phyloP scores from a whole-genome alignment of 2,888 invertebrate species.

The Panzeria rudis region DNA sequence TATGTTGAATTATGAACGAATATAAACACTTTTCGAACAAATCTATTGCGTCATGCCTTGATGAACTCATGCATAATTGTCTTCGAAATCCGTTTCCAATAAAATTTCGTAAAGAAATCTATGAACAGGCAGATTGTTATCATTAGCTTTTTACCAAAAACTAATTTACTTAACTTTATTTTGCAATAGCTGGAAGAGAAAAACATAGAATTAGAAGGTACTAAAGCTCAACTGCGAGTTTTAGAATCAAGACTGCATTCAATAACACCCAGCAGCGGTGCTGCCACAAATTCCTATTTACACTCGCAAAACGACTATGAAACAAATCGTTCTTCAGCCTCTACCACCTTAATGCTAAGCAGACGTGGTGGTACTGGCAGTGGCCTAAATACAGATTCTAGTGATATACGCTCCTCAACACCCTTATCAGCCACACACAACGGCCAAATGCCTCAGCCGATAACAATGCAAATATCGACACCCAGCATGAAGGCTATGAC shows the following conservation, averaged over 20 bases:
- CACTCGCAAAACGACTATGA: conserved; percentile 81
- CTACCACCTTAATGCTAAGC: conserved; percentile 80
- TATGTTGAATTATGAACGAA: too few relatives aligned
- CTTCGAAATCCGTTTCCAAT: too few relatives aligned
- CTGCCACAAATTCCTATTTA: conserved; percentile 80
- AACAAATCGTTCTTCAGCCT: conserved; percentile 81
- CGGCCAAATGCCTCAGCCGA: conserved; percentile 76
- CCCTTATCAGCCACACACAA: conserved; percentile 69
- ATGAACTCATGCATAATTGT: too few relatives aligned
- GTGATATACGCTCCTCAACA: conserved; percentile 75
- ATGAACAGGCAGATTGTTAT: too few relatives aligned
- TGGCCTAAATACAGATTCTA: conserved; percentile 74
- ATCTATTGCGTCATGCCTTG: too few relatives aligned
- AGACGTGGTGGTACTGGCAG: conserved; percentile 77
- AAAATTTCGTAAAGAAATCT: too few relatives aligned
- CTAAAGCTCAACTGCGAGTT: conserved; percentile 90
- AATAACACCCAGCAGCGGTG: conserved; percentile 83
- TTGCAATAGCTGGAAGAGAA: conserved; percentile 89
- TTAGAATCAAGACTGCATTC: conserved; percentile 85
- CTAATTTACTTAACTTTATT: not conserved
- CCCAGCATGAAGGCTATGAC: conserved; percentile 86
- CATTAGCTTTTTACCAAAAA: too few relatives aligned
- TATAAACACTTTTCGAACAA: too few relatives aligned
- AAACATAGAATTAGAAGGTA: conserved; percentile 93
- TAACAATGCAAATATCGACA: conserved; percentile 83